Evolutionary conservation across 2,888 invertebrate species (phyloP).

Genomic region (Dyspetes luteomarginatus): DNA sequence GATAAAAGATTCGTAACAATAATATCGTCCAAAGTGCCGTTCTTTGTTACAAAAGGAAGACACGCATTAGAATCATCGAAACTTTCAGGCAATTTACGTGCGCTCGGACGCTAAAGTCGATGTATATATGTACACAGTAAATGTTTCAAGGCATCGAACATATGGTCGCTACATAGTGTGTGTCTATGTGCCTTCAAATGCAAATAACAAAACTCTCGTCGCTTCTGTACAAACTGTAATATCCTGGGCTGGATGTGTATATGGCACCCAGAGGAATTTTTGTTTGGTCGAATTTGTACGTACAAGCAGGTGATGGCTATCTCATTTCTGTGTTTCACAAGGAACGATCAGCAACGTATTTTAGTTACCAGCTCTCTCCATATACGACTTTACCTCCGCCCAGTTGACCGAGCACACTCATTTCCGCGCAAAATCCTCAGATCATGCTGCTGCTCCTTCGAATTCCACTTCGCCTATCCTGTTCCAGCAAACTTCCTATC

Average conservation of each 20-base stretch:
- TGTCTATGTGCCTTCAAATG: conserved; percentile 30
- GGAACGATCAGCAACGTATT: conserved; percentile 51
- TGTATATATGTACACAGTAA: background rate
- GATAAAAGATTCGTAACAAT: too few relatives aligned
- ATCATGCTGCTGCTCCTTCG: background rate
- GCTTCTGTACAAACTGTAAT: conserved; percentile 62
- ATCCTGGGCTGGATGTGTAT: conserved; percentile 41
- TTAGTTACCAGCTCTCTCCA: conserved; percentile 10
- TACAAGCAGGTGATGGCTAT: conserved; percentile 59
- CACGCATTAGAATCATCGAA: too few relatives aligned
- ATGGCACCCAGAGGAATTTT: conserved; percentile 37
- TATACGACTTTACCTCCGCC: conserved; percentile 5
- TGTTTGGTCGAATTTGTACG: conserved; percentile 67
- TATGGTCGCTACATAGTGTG: background rate
- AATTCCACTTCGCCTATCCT: conserved; percentile 19
- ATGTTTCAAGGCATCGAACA: background rate
- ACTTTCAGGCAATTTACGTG: conserved; percentile 9
- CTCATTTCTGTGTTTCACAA: conserved; percentile 46
- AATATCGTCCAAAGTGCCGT: too few relatives aligned
- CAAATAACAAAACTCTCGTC: conserved; percentile 61
- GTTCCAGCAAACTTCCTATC: conserved; percentile 39
- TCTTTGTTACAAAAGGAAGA: too few relatives aligned
- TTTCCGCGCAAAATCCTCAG: conserved; percentile 38
- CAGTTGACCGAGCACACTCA: conserved; percentile 61
- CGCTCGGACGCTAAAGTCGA: conserved; percentile 20